Conservation (phyloP, 2,888 invertebrate species). For the Pheosia gnoma region DNA sequence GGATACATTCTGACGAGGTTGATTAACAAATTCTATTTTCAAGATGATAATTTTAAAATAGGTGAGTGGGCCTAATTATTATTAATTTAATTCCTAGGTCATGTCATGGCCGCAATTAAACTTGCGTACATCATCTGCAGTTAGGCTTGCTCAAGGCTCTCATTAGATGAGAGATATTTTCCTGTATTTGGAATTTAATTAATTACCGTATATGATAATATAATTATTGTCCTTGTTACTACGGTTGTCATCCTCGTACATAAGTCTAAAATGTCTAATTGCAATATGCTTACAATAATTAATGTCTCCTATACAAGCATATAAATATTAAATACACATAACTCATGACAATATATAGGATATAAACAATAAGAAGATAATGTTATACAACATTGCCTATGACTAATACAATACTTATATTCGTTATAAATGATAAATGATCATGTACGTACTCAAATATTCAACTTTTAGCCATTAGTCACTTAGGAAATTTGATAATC, state of each 20-base stretch:
- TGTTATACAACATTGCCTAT: too few relatives aligned
- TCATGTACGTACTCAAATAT: not conserved
- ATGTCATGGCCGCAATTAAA: constrained; percentile 31
- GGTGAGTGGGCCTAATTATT: constrained; percentile 80
- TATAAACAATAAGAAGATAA: too few relatives aligned
- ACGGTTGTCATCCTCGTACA: too few relatives aligned
- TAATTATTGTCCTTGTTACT: too few relatives aligned
- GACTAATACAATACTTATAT: too few relatives aligned
- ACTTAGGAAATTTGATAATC: not conserved
- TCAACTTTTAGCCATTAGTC: not conserved
- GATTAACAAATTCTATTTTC: constrained; percentile 93
- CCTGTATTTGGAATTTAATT: not conserved
- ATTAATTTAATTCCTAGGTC: constrained; percentile 18
- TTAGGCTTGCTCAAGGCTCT: constrained; percentile 7
- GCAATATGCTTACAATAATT: too few relatives aligned
- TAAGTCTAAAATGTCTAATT: too few relatives aligned
- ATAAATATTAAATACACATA: too few relatives aligned
- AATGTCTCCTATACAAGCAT: too few relatives aligned
- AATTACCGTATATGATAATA: not conserved
- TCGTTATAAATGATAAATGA: too few relatives aligned
- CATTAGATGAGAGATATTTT: not conserved
- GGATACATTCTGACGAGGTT: constrained; percentile 95
- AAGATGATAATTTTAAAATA: constrained; percentile 94
- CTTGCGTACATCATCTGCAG: constrained; percentile 13
- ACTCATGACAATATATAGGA: too few relatives aligned